Percentiles rank a stretch among this genome's conserved stretches.
phyloP scores from a whole-genome alignment of 2,113 vertebrate genomes.

The Struthio camelus region DNA sequence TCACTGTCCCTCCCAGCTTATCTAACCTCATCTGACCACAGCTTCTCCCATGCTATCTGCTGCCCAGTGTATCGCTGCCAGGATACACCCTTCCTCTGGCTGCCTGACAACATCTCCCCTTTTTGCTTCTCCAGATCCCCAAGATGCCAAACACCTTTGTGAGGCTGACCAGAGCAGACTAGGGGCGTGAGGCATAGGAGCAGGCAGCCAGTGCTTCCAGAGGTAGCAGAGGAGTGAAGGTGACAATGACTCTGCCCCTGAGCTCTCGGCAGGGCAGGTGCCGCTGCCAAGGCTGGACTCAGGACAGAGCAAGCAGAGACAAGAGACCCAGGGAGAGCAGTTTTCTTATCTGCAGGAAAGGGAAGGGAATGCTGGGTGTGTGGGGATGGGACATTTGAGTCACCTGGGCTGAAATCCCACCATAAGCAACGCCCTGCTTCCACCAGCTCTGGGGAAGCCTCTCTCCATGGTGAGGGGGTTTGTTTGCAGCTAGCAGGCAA shows the following conservation, averaged over 20 bases:
- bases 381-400: no score
- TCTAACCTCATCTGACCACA: not conserved
- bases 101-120: not conserved
- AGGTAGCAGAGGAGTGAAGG: not conserved
- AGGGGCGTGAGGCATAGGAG: no score
- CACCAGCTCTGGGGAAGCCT: no score
- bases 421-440: no score
- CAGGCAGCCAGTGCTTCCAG: accelerated
- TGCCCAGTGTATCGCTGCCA: not conserved
- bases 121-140: not conserved
- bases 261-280: not conserved
- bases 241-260: accelerated
- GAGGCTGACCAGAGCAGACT: not conserved
- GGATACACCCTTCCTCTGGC: not conserved
- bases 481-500: no score
- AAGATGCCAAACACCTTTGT: not conserved
- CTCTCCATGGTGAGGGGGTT: no score
- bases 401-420: no score
- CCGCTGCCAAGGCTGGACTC: not conserved
- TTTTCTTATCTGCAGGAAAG: not conserved
- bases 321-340: not conserved
- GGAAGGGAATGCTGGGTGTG: no score
- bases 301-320: not conserved
- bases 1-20: not conserved
- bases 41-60: not conserved